A percentile compares a stretch with the other conserved stretches of the same genome.
phyloP scores from a whole-genome alignment of 2,888 invertebrate species.

The Phragmatobia fuliginosa region DNA sequence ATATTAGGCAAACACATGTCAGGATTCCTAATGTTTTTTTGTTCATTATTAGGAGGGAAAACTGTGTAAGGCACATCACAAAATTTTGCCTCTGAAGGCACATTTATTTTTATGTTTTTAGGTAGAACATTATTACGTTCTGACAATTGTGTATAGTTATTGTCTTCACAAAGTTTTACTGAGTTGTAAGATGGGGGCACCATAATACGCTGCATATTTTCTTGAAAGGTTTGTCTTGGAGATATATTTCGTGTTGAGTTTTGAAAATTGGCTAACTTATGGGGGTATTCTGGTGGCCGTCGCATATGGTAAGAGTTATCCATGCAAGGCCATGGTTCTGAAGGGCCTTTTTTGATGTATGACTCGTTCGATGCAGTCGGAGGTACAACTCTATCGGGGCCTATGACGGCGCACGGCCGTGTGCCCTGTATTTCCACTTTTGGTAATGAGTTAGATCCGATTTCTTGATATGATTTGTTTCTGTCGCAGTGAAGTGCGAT shows the following conservation, averaged over 20 bases:
- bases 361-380: slow-evolving; percentile 64
- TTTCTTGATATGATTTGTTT: slow-evolving; percentile 76
- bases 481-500: slow-evolving; percentile 67
- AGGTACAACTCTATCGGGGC: slow-evolving; percentile 79
- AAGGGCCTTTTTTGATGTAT: slow-evolving; percentile 69
- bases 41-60: slow-evolving; percentile 73
- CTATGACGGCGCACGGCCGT: slow-evolving; percentile 84
- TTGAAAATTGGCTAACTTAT: slow-evolving; percentile 68
- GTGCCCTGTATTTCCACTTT: slow-evolving; percentile 75
- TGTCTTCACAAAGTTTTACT: slow-evolving; percentile 70
- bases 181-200: slow-evolving; percentile 77
- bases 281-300: slow-evolving; percentile 75
- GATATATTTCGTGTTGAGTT: slow-evolving; percentile 82
- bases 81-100: slow-evolving; percentile 74
- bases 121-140: slow-evolving; percentile 59
- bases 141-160: slow-evolving; percentile 56
- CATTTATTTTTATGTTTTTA: slow-evolving; percentile 72
- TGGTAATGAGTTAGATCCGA: slow-evolving; percentile 72
- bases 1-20: slow-evolving; percentile 73
- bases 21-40: slow-evolving; percentile 70
- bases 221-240: slow-evolving; percentile 85
- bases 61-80: slow-evolving; percentile 84
- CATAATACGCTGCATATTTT: slow-evolving; percentile 83
- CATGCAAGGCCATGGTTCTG: slow-evolving; percentile 70
- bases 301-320: slow-evolving; percentile 64